Evolutionary conservation across 1,140 invertebrate genomes (phyloP).

Genomic region (Bombus huntii): DNA sequence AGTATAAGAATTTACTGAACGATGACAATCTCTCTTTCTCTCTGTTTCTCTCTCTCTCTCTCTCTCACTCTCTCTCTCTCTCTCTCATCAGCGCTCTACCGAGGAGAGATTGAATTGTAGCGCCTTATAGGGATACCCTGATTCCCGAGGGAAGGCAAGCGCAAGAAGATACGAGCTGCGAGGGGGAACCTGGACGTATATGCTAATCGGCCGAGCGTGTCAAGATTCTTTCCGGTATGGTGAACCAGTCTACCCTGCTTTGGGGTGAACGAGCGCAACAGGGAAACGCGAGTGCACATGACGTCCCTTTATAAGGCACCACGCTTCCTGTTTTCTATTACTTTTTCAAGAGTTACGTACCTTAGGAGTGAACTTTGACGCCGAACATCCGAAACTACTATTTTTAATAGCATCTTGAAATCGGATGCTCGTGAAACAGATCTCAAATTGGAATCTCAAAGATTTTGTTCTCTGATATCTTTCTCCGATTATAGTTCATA

Average conservation of each 20-base stretch:
- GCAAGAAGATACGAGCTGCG: constrained; percentile 34
- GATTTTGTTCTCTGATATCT: background rate
- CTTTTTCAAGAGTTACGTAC: background rate
- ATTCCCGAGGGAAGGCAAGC: constrained; percentile 23
- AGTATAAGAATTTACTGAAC: constrained; percentile 36
- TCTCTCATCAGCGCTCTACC: constrained; percentile 22
- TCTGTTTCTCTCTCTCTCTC: constrained; percentile 1
- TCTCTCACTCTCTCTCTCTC: constrained; percentile 3
- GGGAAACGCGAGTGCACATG: constrained; percentile 53
- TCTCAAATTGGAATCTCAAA: background rate
- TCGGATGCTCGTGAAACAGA: background rate
- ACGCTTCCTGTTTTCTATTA: constrained; percentile 14
- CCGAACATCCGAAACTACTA: background rate
- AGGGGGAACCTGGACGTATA: constrained; percentile 48
- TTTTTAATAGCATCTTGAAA: background rate
- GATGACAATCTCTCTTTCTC: constrained; percentile 38
- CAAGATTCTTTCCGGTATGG: constrained; percentile 54
- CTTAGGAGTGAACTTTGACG: background rate
- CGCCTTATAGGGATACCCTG: constrained; percentile 57
- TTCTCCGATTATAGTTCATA: background rate
- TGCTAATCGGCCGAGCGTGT: constrained; percentile 64
- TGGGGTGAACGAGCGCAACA: constrained; percentile 57
- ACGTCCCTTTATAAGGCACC: constrained; percentile 53
- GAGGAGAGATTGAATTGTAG: constrained; percentile 61
- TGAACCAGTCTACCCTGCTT: constrained; percentile 44